Percentiles rank a stretch among this genome's conserved stretches.
These are phyloP conservation scores for Pollenia labialis DNA, from an alignment of 2,888 invertebrate species.

Conservation along the genomic window DNA sequence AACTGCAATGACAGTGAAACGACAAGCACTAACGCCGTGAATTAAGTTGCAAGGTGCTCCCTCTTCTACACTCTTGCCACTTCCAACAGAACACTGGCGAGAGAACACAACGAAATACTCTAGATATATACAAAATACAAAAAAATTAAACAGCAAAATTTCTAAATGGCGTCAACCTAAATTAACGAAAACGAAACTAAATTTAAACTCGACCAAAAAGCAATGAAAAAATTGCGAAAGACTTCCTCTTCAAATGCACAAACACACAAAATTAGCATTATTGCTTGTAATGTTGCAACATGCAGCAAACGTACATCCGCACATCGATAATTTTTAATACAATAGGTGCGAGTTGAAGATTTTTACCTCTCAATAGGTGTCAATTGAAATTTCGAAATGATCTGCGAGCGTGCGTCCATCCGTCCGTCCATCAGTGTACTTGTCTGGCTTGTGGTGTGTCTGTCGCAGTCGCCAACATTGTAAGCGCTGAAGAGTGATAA, in stretches of 20 bases:
- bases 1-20: constrained; percentile 77
- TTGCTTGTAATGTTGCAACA: constrained; percentile 18
- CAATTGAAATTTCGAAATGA: constrained; percentile 43
- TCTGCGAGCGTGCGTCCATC: background rate
- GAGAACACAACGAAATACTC: background rate
- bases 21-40: constrained; percentile 64
- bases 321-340: background rate
- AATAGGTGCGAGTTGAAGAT: constrained; percentile 25
- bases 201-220: constrained; percentile 53
- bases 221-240: constrained; percentile 8
- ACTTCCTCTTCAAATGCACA: constrained; percentile 26
- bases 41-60: constrained; percentile 64
- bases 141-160: constrained; percentile 33
- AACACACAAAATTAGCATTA: constrained; percentile 31
- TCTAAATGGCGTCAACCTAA: constrained; percentile 71
- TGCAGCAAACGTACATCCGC: background rate
- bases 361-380: constrained; percentile 65
- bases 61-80: constrained; percentile 18
- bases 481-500: constrained; percentile 38
- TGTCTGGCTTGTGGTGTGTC: too few species aligned
- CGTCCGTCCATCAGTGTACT: background rate
- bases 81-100: constrained; percentile 2
- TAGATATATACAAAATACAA: background rate
- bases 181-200: constrained; percentile 62
- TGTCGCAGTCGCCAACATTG: constrained; percentile 29